A percentile compares a stretch with the other conserved stretches of the same genome.
phyloP scores from a whole-genome alignment of 2,797 vertebrate genomes.

The Notolabrus celidotus region DNA sequence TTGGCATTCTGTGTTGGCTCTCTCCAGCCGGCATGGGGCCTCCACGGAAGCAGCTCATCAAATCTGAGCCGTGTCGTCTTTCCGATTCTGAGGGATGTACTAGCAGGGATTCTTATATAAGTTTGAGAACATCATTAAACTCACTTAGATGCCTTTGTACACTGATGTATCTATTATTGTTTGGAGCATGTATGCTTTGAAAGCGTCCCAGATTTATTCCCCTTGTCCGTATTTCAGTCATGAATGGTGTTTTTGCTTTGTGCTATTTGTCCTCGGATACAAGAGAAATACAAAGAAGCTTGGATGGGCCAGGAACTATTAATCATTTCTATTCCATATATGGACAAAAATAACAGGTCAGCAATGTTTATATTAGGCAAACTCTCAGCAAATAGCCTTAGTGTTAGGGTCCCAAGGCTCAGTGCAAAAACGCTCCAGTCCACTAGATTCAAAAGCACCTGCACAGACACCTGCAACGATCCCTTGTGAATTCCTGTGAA shows the following conservation, averaged over 20 bases:
- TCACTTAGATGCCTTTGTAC: conserved; percentile 32
- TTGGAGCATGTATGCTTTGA: conserved; percentile 36
- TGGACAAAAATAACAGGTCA: conserved; percentile 62
- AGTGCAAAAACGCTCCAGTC: conserved; percentile 31
- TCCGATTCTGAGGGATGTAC: conserved; percentile 28
- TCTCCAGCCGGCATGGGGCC: conserved; percentile 28
- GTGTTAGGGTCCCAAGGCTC: conserved; percentile 45
- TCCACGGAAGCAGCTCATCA: conserved; percentile 35
- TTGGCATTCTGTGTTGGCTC: conserved; percentile 47
- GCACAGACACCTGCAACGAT: conserved; percentile 69
- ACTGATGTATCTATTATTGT: conserved; percentile 38
- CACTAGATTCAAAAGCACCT: conserved; percentile 62
- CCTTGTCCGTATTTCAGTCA: conserved; percentile 22
- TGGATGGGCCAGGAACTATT: conserved; percentile 24
- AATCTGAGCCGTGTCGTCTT: conserved; percentile 28
- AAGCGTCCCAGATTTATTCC: conserved; percentile 42
- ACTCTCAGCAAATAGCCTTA: conserved; percentile 24
- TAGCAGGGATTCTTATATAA: conserved; percentile 24
- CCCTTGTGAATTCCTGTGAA: conserved; percentile 58
- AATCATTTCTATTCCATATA: conserved; percentile 21
- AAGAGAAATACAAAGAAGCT: conserved; percentile 36
- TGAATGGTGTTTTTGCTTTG: conserved; percentile 34
- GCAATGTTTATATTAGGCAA: conserved; percentile 55
- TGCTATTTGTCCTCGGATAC: conserved; percentile 37
- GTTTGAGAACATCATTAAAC: conserved; percentile 45